Base-by-base conservation (phyloP, 2,888 invertebrate genomes). In the Ariolimax columbianus region DNA sequence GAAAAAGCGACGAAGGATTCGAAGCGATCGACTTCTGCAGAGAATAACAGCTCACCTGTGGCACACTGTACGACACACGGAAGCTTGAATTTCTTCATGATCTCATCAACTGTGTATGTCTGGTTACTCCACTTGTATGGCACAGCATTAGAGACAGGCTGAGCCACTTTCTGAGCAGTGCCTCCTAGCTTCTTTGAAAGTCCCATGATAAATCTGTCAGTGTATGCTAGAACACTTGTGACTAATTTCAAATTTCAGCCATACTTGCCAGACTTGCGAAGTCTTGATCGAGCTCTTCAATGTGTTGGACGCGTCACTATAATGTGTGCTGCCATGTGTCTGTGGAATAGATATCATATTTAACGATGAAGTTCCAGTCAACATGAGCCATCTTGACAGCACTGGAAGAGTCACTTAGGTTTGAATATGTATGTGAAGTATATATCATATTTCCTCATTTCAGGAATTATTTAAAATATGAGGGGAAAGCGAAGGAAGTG, bases 61-160 rank as follows among this genome's bases (percentile, higher is more conserved):
- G 86, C 87, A 78, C 90, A 90, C 84, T 86, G 87, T 4, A 90
- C 90, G 0, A 90, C 90, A 79, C 89, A 87, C 0, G 91, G 91
- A 68, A 91, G 85, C 68, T 88, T 88, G 77, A 91, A 90, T 19
- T 86, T 88, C 26, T 79, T 43, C 19, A 88, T 77, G 36, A 91
- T 88, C n/a, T 90, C 89, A 14, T 63, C 30, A 78, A 91, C 78
- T 6, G 90, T 90, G 85, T 90, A 91, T 9, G 89, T 86, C 87
- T 90, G 91, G 23, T 87, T 85, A 81, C 91, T 91, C 91, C 91
- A 91, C 66, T 87, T 87, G 75, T 88, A 89, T 14, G 87, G 87
- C 63, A 87, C 87, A 19, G 79, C 55, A 23, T n/a, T 38, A 33
- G 85, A 83, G 2, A 19, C 66, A 14, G 73, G 40, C 40, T 40